Percentiles rank a stretch among this genome's conserved stretches.
Evolutionary conservation across 2,113 vertebrate genomes (phyloP).

Genomic region (Bos indicus): DNA sequence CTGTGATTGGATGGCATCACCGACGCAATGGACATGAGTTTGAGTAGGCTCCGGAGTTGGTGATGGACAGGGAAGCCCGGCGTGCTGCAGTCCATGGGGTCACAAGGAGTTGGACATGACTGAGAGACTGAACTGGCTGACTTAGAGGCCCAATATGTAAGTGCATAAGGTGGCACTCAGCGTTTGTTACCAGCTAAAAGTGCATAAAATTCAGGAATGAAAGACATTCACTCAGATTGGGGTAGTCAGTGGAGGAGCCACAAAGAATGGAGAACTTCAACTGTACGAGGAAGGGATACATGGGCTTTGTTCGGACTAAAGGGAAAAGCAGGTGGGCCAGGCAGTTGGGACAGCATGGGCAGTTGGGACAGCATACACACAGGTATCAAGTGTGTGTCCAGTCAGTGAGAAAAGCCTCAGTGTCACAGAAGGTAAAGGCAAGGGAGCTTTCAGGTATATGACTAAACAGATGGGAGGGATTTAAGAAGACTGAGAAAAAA

Average conservation of each 20-base stretch:
- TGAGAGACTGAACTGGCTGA: neutral
- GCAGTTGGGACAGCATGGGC: too few species aligned
- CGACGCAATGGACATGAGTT: neutral
- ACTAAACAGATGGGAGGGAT: neutral
- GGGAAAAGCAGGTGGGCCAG: neutral
- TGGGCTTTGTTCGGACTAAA: neutral
- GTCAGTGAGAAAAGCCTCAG: neutral
- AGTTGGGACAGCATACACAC: neutral
- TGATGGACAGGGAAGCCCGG: neutral
- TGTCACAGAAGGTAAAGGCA: neutral
- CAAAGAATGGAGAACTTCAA: neutral
- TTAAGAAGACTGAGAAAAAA: neutral
- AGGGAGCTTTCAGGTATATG: neutral
- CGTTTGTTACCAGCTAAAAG: neutral
- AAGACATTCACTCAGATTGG: neutral
- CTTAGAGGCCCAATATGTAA: neutral
- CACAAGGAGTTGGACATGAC: neutral
- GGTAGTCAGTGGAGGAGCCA: neutral
- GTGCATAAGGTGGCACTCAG: neutral
- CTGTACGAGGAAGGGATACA: neutral
- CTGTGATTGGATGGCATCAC: neutral
- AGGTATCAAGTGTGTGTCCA: neutral
- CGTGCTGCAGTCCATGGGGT: neutral
- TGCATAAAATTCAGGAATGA: neutral
- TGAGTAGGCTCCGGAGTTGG: neutral